Evolutionary conservation across 2,797 vertebrate genomes (phyloP).

Genomic region (Pseudochirops corinnae): DNA sequence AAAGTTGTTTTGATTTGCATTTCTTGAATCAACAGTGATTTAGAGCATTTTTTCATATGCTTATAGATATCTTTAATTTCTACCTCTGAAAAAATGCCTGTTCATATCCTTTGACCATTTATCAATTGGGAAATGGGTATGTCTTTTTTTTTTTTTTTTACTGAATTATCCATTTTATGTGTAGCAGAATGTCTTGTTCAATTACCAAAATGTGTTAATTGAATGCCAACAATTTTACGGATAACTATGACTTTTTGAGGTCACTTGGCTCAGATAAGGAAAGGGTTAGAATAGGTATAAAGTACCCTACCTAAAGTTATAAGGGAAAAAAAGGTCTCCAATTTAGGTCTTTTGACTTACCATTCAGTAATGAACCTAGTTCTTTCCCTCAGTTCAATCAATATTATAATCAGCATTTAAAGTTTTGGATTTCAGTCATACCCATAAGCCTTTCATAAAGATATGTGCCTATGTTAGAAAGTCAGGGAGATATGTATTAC

Average conservation of each 20-base stretch:
- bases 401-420: neutral
- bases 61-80: no score
- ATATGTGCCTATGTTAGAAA: no score
- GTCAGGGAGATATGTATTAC: no score
- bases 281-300: neutral
- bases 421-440: neutral
- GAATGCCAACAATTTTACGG: neutral
- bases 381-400: neutral
- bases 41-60: no score
- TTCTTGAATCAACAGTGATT: no score
- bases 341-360: neutral
- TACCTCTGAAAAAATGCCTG: no score
- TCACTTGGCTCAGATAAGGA: neutral
- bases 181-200: neutral
- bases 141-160: no score
- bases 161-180: neutral
- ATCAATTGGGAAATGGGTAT: no score
- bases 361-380: neutral
- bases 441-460: neutral
- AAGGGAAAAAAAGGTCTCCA: neutral
- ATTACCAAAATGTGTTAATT: neutral
- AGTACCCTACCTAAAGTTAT: neutral
- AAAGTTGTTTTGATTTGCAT: no score
- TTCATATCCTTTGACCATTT: no score
- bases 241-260: neutral